These are phyloP conservation scores for Oxyteleia sp. DNA, from an alignment of 2,888 invertebrate genomes.

Conservation along the genomic window DNA sequence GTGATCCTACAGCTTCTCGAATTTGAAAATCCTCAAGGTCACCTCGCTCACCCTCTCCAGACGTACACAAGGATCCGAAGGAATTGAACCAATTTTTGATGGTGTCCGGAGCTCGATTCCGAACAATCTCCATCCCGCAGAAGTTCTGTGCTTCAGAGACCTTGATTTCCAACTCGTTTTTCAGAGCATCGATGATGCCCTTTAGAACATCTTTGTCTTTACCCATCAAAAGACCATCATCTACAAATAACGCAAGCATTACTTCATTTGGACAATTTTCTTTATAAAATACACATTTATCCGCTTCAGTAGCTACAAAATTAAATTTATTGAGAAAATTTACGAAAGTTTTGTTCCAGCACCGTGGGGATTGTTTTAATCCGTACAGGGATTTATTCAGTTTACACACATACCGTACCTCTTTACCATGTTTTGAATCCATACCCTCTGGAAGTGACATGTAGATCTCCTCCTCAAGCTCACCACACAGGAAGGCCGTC, in stretches of 20 bases:
- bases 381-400: too few species aligned
- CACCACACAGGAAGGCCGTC: conserved; percentile 69
- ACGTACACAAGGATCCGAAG: not conserved
- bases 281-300: conserved; percentile 74
- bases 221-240: conserved; percentile 50
- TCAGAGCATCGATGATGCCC: not conserved
- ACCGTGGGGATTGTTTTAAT: too few species aligned
- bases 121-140: not conserved
- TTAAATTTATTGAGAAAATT: conserved; percentile 67
- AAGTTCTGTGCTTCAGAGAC: not conserved
- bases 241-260: conserved; percentile 63
- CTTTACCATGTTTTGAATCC: too few species aligned
- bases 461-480: too few species aligned
- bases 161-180: not conserved
- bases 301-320: conserved; percentile 68
- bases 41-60: not conserved
- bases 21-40: too few species aligned
- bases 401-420: too few species aligned
- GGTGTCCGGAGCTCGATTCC: not conserved
- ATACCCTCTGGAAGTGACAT: too few species aligned
- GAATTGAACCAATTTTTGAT: too few species aligned
- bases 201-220: not conserved
- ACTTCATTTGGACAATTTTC: conserved; percentile 13
- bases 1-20: not conserved
- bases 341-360: too few species aligned